Evolutionary conservation across 1,140 invertebrate genomes (phyloP), one percentile per base, ranked within the genome.

Genomic region (Choristoneura fumiferana): DNA sequence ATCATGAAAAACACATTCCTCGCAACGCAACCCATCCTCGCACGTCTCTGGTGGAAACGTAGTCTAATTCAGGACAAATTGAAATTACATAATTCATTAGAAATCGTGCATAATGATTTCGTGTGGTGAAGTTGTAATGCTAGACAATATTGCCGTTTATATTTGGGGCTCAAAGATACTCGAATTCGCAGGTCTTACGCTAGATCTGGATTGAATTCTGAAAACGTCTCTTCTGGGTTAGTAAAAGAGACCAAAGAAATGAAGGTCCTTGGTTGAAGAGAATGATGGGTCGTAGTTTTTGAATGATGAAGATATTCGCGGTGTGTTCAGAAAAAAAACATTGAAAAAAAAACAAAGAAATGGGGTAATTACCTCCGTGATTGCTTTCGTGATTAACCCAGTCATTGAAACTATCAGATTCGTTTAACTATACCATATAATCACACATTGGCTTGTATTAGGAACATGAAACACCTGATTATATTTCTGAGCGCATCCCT

Each of bases 181-280:
- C 43, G 43, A 49, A 49, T 49, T 49, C 43, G 12, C 43, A 49
- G 43, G 43, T 49, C 43, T 49, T 17, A 49, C 43, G 43, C 43
- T 49, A 49, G 43, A 49, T 49, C 43, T 49, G 43, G 43, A 22
- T 17, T 49, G 43, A 49, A 49, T 14, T 10, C 43, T 12, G 43
- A 49, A 22, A 29, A 49, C 18, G 43, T 14, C 43, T 49, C 43
- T 18, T 49, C 43, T 49, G 29, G 43, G 43, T 49, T 49, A 49
- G 43, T 49, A 49, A 49, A 22, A 17, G 43, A 49, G 43, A 12
- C 43, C 43, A 49, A 49, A 22, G 18, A 49, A 49, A 49, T 49
- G n/a, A 18, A 10, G 12, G 43, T 49, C 43, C 43, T 17, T 49
- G 43, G 43, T 29, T 29, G 2, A 29, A 6, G 6, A 49, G 17